Evolutionary conservation across 2,888 invertebrate species (phyloP), one percentile per base, ranked within the genome.

Genomic region (Meghimatium bilineatum): DNA sequence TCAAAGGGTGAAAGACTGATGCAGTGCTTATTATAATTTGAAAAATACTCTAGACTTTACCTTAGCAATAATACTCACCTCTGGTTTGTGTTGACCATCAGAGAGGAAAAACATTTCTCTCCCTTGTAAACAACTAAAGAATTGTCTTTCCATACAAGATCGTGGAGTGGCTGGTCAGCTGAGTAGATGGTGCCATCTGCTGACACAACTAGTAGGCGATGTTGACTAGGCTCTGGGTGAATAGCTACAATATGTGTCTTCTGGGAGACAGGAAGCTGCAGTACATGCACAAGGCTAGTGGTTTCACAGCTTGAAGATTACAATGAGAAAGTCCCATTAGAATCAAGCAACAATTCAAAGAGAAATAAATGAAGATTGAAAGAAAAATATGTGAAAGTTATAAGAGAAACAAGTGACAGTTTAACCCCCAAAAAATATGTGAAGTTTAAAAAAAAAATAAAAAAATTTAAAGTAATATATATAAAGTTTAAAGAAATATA

Each of bases 101-200:
- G 80, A 6, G 86, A 87, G 80, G 86, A 87, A 83, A 82, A 82
- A 26, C 85, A 85, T 63, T 66, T 77, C 29, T 78, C 83, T n/a
- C 81, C 83, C 26, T 67, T 38, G 80, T 83, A 80, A 36, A 81
- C 78, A 23, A 49, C 52, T n/a, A 71, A 76, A 66, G 63, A 17
- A 12, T 38, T 66, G 20, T 85, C 84, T 26, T 69, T 74, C 29
- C n/a, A 32, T 3, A 56, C 20, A 14, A 38, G 63, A 0, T 76
- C 87, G 1, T 72, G 72, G 0, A 34, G 75, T 1, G 77, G 84
- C 14, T 69, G 72, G 6, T 71, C 67, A 69, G 77, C 77, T 3
- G 69, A 14, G 56, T 72, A 84, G 77, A 87, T 38, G 29, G 44
- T 29, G 23, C 85, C 82, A n/a, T 81, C 77, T 2, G 80, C 66